Base-by-base conservation (phyloP, 2,113 vertebrate species). In the Accipiter cooperii region DNA sequence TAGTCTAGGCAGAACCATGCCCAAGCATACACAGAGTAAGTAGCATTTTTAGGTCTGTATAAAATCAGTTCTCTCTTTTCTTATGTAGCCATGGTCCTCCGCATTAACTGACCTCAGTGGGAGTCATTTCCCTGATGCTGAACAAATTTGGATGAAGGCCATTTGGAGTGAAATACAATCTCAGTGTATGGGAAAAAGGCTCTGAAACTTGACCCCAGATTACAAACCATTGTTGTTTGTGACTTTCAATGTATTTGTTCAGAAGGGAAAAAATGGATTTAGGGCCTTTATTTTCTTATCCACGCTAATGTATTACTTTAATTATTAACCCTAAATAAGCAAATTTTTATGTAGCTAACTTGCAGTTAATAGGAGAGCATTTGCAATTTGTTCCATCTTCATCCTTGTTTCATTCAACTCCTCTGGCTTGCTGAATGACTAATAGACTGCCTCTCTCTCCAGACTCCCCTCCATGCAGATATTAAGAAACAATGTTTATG, bases 241-340 rank as follows among this genome's bases (percentile, higher is more conserved):
- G 38, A 77, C 76, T 79, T 49, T 36, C 75, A 42, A 34, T 17
- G 21, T 46, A 13, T 70, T 81, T 76, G 33, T 75, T 77, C 90
- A 55, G 79, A 70, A 76, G 89, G 25, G 28, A 29, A 36, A 71
- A 77, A 77, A 64, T 38, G 51, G 18, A 80, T 89, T 77, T 44
- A 83, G 24, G 60, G 75, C 64, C 20, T 92, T 84, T 46, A 40
- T 93, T 96, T 91, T 69, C 69, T 89, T 77, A 54, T 70, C 80
- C 55, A 8, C 8, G 2, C 75, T 66, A 42, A 28, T 5, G 17
- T 9, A 31, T 28, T 63, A 12, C 69, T 94, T 88, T 87, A 94
- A 96, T 96, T 36, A 97, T 90, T 96, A 94, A 85, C 84, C 73
- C 79, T 47, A 90, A 90, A 85, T 7, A 82, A 87, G 54, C 47